Percentiles rank a stretch among this genome's conserved stretches.
Evolutionary conservation across 2,113 vertebrate species (phyloP).

Genomic region (Urocynchramus pylzowi): DNA sequence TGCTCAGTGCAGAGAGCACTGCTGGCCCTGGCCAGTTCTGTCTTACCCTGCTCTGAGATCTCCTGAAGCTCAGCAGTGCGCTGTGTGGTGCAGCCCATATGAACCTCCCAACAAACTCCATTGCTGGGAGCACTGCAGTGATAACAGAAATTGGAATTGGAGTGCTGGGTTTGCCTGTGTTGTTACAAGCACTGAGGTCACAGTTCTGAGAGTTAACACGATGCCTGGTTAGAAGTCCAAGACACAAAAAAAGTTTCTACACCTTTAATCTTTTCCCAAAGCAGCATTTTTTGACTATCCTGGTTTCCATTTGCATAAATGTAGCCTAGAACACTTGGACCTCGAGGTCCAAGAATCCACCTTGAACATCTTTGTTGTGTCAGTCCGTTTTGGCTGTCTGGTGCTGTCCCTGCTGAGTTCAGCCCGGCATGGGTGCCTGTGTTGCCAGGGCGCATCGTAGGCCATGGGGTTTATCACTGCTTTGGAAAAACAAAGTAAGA

Average conservation of each 20-base stretch:
- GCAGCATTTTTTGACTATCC: background rate
- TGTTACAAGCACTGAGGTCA: background rate
- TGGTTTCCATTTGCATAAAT: background rate
- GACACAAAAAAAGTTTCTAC: background rate
- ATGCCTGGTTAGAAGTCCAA: background rate
- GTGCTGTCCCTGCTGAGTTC: background rate
- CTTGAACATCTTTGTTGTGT: background rate
- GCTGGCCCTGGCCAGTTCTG: background rate
- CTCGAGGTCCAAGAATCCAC: background rate
- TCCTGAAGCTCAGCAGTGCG: background rate
- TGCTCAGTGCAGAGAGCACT: background rate
- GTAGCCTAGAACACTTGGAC: background rate
- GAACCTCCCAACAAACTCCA: background rate
- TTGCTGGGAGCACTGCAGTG: background rate
- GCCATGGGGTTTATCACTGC: background rate
- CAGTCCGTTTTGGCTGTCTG: background rate
- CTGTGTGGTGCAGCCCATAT: accelerated
- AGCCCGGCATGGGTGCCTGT: accelerated
- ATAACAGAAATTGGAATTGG: background rate
- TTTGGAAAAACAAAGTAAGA: background rate
- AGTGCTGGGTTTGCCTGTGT: background rate
- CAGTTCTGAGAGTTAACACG: background rate
- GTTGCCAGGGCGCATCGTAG: accelerated
- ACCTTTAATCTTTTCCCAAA: background rate
- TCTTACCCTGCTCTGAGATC: background rate